A percentile compares a stretch with the other conserved stretches of the same genome.
These are phyloP conservation scores for Antheraea pernyi DNA, from an alignment of 1,140 invertebrate species.

Conservation along the genomic window DNA sequence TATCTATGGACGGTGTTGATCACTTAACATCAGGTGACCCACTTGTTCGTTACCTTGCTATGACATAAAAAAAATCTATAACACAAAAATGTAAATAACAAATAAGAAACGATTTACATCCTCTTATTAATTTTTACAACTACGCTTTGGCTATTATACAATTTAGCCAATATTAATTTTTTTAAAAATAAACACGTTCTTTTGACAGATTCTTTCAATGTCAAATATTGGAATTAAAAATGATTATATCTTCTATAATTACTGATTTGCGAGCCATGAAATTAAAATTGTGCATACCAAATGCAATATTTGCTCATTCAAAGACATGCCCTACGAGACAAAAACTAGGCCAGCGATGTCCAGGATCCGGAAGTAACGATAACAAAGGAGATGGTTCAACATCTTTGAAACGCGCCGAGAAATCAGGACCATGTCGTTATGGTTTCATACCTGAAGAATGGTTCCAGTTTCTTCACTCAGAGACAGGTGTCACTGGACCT, in stretches of 20 bases:
- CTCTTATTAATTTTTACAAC: too few species aligned
- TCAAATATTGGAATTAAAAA: neutral
- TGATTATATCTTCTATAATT: neutral
- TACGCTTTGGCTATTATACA: too few species aligned
- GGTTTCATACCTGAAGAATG: conserved; percentile 64
- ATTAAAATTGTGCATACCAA: neutral
- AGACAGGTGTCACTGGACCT: conserved; percentile 94
- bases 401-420: conserved; percentile 34
- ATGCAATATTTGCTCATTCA: conserved; percentile 21
- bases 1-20: too few species aligned
- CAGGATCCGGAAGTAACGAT: conserved; percentile 2
- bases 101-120: too few species aligned
- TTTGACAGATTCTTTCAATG: neutral
- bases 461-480: conserved; percentile 94
- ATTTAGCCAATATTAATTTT: too few species aligned
- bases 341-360: conserved; percentile 12
- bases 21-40: too few species aligned
- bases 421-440: conserved; percentile 40
- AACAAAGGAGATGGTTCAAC: neutral
- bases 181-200: too few species aligned
- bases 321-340: conserved; percentile 26
- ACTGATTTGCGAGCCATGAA: neutral
- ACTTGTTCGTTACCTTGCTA: too few species aligned
- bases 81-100: too few species aligned
- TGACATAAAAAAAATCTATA: too few species aligned